Base-by-base conservation (phyloP, 2,113 vertebrate genomes). In the Coryphaenoides rupestris region DNA sequence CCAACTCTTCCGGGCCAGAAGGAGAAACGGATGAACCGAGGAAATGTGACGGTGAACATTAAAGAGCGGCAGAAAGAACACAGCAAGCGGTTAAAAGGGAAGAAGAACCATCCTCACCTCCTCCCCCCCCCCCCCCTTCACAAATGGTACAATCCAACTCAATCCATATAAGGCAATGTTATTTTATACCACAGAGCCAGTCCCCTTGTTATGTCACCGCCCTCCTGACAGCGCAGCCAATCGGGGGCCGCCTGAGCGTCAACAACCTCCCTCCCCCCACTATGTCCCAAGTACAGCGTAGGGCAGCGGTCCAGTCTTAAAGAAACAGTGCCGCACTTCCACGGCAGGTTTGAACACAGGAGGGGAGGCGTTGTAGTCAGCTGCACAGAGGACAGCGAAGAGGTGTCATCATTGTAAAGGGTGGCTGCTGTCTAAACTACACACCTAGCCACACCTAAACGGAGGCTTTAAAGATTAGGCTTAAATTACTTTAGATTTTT, bases 91-190 rank as follows among this genome's bases (percentile, higher is more conserved):
- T 10, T 21, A 69, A 14, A 68, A 13, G 49, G 13, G 17, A 28
- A 57, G 47, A 64, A 61, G 55, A 1, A 26, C 68, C n/a, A n/a
- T n/a, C n/a, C n/a, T n/a, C n/a, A n/a, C n/a, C n/a, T n/a, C n/a
- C n/a, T n/a, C n/a, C n/a, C 63, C 59, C 58, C 75, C 79, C 73
- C 83, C 84, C 78, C 75, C 72, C 47, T 52, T 23, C 1, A 17
- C 77, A 53, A 88, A 79, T 90, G 90, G 89, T 73, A 69, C 62
- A 9, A 55, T 84, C 90, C 74, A 28, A 56, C 78, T 74, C 26
- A 49, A 69, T 74, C 86, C 81, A 86, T 90, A 91, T 76, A 91
- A 90, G 91, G 91, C 86, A 64, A 91, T 91, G 90, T 91, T 90
- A 91, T 92, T 91, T 90, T 90, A 90, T 84, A 87, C 87, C 74